Conservation (phyloP, 2,113 vertebrate species). For the Sceloporus tristichus region DNA sequence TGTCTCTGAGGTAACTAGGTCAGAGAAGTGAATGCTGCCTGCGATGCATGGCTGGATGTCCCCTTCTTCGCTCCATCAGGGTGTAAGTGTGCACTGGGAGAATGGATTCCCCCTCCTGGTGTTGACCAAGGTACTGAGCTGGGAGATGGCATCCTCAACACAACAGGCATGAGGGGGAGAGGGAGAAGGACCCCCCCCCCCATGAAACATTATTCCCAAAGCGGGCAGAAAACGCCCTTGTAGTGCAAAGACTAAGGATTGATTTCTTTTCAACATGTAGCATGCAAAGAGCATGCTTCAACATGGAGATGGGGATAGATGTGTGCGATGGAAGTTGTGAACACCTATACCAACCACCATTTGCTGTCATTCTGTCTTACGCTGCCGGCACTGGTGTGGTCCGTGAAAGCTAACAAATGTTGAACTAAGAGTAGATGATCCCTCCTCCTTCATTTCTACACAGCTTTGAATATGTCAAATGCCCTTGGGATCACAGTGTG, state of each 20-base stretch:
- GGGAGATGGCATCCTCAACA: no score
- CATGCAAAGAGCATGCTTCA: no score
- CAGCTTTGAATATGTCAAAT: no score
- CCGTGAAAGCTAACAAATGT: no score
- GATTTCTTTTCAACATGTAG: no score
- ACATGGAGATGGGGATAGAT: not conserved
- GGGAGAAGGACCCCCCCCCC: no score
- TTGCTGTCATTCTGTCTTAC: not conserved
- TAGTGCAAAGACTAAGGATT: not conserved
- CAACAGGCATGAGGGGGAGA: not conserved
- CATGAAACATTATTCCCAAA: not conserved
- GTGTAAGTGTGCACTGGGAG: not conserved
- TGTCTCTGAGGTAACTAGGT: constrained; percentile 37
- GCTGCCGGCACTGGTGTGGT: not conserved
- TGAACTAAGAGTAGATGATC: not conserved
- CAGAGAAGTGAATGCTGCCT: constrained; percentile 51
- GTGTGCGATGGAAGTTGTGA: not conserved
- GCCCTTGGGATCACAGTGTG: no score
- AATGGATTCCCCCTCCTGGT: fast-evolving
- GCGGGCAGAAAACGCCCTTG: not conserved
- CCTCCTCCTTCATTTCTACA: no score
- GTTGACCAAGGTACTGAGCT: not conserved
- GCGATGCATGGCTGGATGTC: not conserved
- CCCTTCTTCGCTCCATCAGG: not conserved
- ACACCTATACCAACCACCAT: no score